phyloP scores from a whole-genome alignment of 2,888 invertebrate species.

The Mesorhabditis spiculigera region DNA sequence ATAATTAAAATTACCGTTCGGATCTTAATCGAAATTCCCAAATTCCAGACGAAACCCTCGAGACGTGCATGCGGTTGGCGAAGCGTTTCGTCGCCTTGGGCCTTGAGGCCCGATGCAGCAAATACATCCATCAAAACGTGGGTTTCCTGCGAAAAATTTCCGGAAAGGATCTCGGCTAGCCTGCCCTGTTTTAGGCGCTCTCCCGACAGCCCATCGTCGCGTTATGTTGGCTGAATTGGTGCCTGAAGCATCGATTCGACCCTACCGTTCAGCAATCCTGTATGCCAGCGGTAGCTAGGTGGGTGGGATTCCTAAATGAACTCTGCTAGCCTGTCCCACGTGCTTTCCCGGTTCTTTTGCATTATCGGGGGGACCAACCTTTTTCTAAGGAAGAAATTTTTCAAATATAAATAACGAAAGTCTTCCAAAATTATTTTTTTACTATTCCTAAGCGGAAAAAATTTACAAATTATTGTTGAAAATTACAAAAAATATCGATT shows the following conservation, averaged over 20 bases:
- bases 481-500: no score
- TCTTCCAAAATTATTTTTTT: no score
- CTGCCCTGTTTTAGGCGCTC: slow-evolving; percentile 21
- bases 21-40: not conserved
- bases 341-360: no score
- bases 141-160: not conserved
- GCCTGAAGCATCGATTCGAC: slow-evolving; percentile 52
- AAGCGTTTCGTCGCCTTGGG: slow-evolving; percentile 50
- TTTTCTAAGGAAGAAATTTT: not conserved
- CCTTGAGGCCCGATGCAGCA: slow-evolving; percentile 44
- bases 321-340: no score
- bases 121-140: slow-evolving; percentile 51
- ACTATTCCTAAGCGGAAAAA: no score
- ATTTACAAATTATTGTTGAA: no score
- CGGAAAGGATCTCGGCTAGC: not conserved
- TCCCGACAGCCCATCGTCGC: slow-evolving; percentile 48
- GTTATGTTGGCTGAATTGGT: slow-evolving; percentile 55
- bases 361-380: no score
- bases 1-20: no score
- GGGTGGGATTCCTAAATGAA: not conserved
- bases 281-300: not conserved
- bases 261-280: slow-evolving; percentile 18
- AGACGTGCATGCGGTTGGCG: slow-evolving; percentile 56
- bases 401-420: not conserved
- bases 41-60: slow-evolving; percentile 51